Base-by-base conservation (phyloP, 2,888 invertebrate species). In the Calameuta idolon region DNA sequence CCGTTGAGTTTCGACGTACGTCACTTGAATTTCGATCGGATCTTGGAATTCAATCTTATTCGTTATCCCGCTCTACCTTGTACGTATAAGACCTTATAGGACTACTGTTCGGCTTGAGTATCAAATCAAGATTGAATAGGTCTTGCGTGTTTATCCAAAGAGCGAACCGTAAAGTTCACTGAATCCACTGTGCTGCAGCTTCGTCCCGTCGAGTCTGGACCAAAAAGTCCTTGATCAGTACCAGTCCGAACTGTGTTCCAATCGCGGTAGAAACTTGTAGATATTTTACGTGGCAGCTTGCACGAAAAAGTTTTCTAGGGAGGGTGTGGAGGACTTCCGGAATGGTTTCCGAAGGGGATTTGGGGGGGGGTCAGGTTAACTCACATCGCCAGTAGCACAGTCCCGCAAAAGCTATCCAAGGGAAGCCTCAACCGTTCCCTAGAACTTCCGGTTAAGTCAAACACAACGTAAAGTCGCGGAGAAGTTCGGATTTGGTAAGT, bases 401-500 rank as follows among this genome's bases (percentile, higher is more conserved):
- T 55, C 2, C 55, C 55, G 55, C 23, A 55, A 55, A 55, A 55
- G 55, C 55, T 15, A 23, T 55, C 55, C 23, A 23, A 23, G 55
- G 71, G 71, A 71, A 71, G 31, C 31, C 71, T 73, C 37, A n/a
- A 55, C 69, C 69, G 76, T 73, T 79, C 69, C 33, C 69, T 40
- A 73, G 76, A 79, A 90, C 88, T 91, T 90, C 86, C 88, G 87
- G 88, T 90, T 90, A 89, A 91, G 90, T 89, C 90, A 89, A 90
- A 90, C 88, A 89, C 86, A 85, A 84, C 86, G 87, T 83, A 87
- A 88, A 89, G 89, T 89, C 89, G 85, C 79, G 74, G 35, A 81
- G 81, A 90, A 88, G 87, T 91, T 89, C 82, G 87, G 86, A 90
- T 90, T 91, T 90, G 86, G 86, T 87, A 90, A 91, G 90, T 91